Base-by-base conservation (phyloP, 2,888 invertebrate species). In the Noctuana brunneofusca region DNA sequence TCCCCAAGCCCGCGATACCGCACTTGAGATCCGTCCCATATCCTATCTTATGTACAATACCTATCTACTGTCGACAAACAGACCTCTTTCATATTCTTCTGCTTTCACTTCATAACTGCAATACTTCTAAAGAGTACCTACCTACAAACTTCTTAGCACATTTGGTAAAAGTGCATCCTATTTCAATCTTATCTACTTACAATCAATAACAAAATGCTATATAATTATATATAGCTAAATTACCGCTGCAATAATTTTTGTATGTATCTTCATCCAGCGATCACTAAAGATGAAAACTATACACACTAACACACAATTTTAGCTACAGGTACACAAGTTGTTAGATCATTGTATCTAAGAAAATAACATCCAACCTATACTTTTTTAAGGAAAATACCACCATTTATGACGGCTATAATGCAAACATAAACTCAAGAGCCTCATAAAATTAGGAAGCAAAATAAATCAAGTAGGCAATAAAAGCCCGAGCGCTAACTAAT, bases 1-100 rank as follows among this genome's bases (percentile, higher is more conserved):
- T 87, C 84, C 84, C 81, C 73, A 70, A 81, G 79, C 76, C 78
- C 81, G 79, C 84, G 82, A 81, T 81, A 79, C 79, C 72, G 75
- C 78, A 78, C 81, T 79, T 80, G 80, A 86, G 82, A 83, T 78
- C 74, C 79, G 73, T 73, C 79, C 75, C 57, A 60, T 64, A 73
- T 73, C 79, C 75, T 53, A 60, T 64, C 63, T 52, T 60, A 60
- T 54, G 30, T 52, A 59, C 41, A 41, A 59, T 78, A 79, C 72
- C 73, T 70, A 75, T 66, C 65, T 57, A 64, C 65, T 65, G 66
- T 58, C 62, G 65, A 27, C 58, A 43, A 63, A 65, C 68, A 66
- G 63, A 59, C 62, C 64, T 32, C 55, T 55, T 46, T 60, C 56
- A 18, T 55, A 54, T 64, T 65, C 64, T 57, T 52, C 60, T 59